These are phyloP conservation scores for Lepus europaeus DNA, from an alignment of 2,113 vertebrate genomes.

Conservation along the genomic window DNA sequence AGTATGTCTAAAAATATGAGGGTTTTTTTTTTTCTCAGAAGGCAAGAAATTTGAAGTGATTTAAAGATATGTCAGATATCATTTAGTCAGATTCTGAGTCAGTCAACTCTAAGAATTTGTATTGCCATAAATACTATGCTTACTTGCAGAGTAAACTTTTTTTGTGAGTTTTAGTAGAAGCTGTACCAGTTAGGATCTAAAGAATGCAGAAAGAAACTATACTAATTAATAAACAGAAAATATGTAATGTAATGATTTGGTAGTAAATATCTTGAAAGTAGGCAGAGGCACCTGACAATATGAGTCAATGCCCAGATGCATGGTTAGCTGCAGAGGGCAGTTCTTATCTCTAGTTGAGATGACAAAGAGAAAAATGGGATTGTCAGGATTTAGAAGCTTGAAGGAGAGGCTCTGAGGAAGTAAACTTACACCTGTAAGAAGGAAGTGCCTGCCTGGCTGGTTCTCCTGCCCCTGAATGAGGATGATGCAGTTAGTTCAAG, in stretches of 20 bases:
- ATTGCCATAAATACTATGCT: not conserved
- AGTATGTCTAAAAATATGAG: not conserved
- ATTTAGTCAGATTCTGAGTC: not conserved
- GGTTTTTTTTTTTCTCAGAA: not conserved
- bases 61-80: not conserved
- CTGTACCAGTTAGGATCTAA: not conserved
- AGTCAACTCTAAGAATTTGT: not conserved
- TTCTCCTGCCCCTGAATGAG: not conserved
- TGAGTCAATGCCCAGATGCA: not conserved
- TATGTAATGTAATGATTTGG: not conserved
- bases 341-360: not conserved
- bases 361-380: not conserved
- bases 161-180: not conserved
- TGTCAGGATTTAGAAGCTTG: not conserved
- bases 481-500: not conserved
- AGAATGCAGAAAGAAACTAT: not conserved
- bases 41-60: not conserved
- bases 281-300: not conserved
- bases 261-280: not conserved
- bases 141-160: not conserved
- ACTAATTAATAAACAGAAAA: not conserved
- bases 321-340: no score
- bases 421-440: not conserved
- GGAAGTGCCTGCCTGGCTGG: not conserved
- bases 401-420: not conserved